Evolutionary conservation across 2,888 invertebrate genomes (phyloP), one percentile per base, ranked within the genome.

Genomic region (Drosophila leonis): DNA sequence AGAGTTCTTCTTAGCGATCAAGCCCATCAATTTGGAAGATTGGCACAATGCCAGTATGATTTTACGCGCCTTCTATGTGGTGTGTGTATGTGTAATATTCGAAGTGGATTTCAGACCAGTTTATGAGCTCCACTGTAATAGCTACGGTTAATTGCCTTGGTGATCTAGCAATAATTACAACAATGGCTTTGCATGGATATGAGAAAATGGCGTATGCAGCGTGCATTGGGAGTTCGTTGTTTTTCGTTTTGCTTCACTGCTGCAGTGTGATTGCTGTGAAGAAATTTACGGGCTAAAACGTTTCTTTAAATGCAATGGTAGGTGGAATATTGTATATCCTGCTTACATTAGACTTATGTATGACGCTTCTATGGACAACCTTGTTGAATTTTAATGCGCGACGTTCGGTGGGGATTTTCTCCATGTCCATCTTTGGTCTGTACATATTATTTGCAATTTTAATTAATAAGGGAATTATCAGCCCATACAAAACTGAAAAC

Each of bases 171-270:
- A 55, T 60, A 1, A 77, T 73, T 35, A 6, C 51, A 0, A 46
- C 61, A 0, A 80, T 80, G 81, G 73, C 81, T 6, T 0, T 39
- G 18, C 81, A 79, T 13, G 79, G 79, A 8, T 79, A 80, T 18
- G 73, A 73, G 4, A 56, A 52, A 41, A 79, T 80, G 81, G 79
- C 78, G 3, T 79, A 59, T 35, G 79, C 79, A 1, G 73, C 81
- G 0, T 35, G 61, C 15, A 59, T 80, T 13, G 81, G 77, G 0
- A 49, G 65, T 5, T 71, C 79, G 0, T 65, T 80, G 12, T 72
- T 79, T n/a, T 46, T 37, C 9, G 6, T 76, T 0, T 20, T 72
- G 4, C 24, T 76, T 13, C 33, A 39, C 27, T 35, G 52, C 4
- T 60, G 65, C 8, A 3, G 49, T 6, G 41, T 79, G 9, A 20